These are phyloP conservation scores for Upupa epops DNA, from an alignment of 2,113 vertebrate species.

Conservation along the genomic window DNA sequence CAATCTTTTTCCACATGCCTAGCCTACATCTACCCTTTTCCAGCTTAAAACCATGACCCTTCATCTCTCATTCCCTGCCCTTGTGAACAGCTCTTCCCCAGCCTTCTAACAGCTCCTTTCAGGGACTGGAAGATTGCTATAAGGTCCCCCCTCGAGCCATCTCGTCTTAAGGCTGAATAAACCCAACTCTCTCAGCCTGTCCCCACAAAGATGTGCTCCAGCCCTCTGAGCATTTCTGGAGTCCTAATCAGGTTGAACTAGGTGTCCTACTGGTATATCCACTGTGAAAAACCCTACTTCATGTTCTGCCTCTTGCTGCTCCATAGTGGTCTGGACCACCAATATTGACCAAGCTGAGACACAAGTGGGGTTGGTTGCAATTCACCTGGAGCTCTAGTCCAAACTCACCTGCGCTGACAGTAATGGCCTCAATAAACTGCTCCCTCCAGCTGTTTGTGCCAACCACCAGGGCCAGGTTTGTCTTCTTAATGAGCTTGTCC, in stretches of 20 bases:
- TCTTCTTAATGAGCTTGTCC: conserved; percentile 98
- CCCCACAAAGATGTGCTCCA: too few relatives aligned
- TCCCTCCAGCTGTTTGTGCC: conserved; percentile 98
- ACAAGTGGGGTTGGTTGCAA: neutral
- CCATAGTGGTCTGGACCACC: neutral
- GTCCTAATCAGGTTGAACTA: neutral
- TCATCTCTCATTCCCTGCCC: too few relatives aligned
- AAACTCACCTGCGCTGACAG: conserved; percentile 93
- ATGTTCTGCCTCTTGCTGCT: conserved; percentile 3
- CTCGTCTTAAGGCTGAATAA: too few relatives aligned
- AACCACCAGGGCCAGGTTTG: conserved; percentile 93
- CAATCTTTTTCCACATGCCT: too few relatives aligned
- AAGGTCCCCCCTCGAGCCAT: too few relatives aligned
- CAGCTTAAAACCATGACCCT: too few relatives aligned
- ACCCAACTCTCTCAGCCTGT: too few relatives aligned
- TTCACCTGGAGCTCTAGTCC: neutral
- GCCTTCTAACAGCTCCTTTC: too few relatives aligned
- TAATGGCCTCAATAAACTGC: conserved; percentile 94
- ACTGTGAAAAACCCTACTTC: neutral
- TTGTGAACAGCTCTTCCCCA: too few relatives aligned
- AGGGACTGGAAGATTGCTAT: too few relatives aligned
- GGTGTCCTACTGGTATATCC: neutral
- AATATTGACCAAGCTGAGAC: neutral
- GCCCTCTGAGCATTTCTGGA: too few relatives aligned
- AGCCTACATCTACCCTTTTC: too few relatives aligned